These are phyloP conservation scores for Hedya salicella DNA, from an alignment of 2,888 invertebrate genomes.

Conservation along the genomic window DNA sequence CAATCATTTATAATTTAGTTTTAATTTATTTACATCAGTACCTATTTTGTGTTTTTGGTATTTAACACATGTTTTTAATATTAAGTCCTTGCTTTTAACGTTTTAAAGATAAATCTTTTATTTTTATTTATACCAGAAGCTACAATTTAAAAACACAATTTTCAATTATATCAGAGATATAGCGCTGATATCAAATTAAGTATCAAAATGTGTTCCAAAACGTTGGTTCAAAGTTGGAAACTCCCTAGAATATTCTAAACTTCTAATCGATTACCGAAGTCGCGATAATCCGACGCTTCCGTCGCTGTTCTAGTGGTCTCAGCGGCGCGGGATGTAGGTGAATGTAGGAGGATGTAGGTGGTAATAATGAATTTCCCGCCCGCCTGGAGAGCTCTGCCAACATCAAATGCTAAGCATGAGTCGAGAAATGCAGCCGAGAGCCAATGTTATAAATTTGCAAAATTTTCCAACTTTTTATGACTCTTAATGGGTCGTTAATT, in stretches of 20 bases:
- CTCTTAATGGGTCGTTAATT: conserved; percentile 9
- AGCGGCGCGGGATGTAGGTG: conserved; percentile 12
- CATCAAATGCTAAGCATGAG: conserved; percentile 36
- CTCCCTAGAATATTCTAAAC: conserved; percentile 12
- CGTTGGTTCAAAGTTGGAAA: not conserved
- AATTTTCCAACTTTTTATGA: conserved; percentile 6
- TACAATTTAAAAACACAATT: too few species aligned
- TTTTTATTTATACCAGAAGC: too few species aligned
- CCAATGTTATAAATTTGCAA: not conserved
- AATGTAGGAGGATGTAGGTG: conserved; percentile 4
- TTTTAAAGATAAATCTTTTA: too few species aligned
- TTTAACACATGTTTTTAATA: too few species aligned
- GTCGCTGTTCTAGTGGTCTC: conserved; percentile 29
- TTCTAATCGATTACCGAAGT: conserved; percentile 9
- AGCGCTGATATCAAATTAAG: too few species aligned
- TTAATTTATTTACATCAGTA: too few species aligned
- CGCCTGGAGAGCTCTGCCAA: conserved; percentile 28
- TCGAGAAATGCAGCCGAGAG: conserved; percentile 19
- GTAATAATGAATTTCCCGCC: conserved; percentile 41
- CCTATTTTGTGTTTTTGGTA: too few species aligned
- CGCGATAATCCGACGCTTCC: conserved; percentile 14
- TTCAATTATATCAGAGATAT: too few species aligned
- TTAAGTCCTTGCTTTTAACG: too few species aligned
- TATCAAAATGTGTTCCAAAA: too few species aligned
- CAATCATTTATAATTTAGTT: too few species aligned